Evolutionary conservation across 2,113 vertebrate genomes (phyloP), one percentile per base, ranked within the genome.

Genomic region (Mirounga angustirostris): DNA sequence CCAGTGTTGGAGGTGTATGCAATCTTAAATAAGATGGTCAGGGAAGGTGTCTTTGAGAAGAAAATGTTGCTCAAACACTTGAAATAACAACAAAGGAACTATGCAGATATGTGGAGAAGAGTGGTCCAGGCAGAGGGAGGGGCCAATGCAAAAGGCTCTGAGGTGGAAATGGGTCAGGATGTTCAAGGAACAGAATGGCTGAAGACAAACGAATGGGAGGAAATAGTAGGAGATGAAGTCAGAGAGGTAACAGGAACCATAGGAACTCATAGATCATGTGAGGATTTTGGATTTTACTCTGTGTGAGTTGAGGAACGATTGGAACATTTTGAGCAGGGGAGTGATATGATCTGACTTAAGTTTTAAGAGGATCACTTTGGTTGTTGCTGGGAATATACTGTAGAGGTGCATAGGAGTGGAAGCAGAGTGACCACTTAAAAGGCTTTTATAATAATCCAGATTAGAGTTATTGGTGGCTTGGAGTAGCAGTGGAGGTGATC

Each of bases 401-500:
- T 83, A 85, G 36, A 15, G 33, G 13, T 63, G 30, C 11, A 76
- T 69, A 96, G 81, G 33, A 91, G 36, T 59, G 7, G 30, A 73
- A 85, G 43, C 63, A 82, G 52, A 84, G 24, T 92, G 50, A 94
- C 26, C 43, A 79, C 56, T 71, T 83, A 46, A 80, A 67, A 92
- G 11, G 6, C 46, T 85, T 40, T 63, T 94, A 19, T 21, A 54
- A 1, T 90, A 87, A 91, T 79, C 18, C 65, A 65, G n/a, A 16
- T 92, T 63, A 92, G 73, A 92, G 28, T 82, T 96, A 43, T 36
- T 95, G 50, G 76, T 84, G 69, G 26, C n/a, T 81, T 96, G 30
- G 3, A 89, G n/a, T 81, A 96, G 61, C 28, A 81, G n/a, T 69
- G 30, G 28, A 91, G 18, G 16, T 94, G 18, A 30, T 89, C 30